Conservation (phyloP, 2,888 invertebrate species). For the Noctua janthe region DNA sequence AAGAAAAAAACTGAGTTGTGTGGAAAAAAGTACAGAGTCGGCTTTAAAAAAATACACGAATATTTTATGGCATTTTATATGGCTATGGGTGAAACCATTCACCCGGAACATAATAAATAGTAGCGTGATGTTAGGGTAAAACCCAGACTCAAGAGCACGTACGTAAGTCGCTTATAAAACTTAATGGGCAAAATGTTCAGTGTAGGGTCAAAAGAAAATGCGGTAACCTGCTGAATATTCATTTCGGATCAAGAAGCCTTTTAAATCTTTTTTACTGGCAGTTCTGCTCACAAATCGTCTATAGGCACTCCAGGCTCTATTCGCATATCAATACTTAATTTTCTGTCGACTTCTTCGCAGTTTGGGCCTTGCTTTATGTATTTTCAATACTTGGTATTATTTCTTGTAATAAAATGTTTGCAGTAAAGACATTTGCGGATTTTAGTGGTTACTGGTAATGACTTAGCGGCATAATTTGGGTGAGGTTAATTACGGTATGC, state of each 20-base stretch:
- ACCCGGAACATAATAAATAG: neutral
- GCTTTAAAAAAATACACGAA: constrained; percentile 2
- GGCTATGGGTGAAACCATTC: constrained; percentile 5
- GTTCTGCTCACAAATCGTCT: constrained; percentile 18
- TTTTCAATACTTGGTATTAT: neutral
- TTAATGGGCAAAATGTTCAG: constrained; percentile 2
- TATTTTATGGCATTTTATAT: constrained; percentile 15
- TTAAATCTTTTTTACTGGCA: constrained; percentile 21
- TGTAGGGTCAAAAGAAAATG: neutral
- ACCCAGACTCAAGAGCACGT: constrained; percentile 9
- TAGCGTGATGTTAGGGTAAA: neutral
- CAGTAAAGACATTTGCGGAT: neutral
- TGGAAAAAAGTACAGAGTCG: neutral
- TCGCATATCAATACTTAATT: constrained; percentile 23
- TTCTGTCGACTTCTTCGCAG: neutral
- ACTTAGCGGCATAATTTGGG: neutral
- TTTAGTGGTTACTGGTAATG: neutral
- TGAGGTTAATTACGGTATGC: neutral
- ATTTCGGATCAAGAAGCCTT: neutral
- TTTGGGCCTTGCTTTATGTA: neutral
- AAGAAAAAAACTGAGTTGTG: neutral
- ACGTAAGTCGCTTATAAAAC: neutral
- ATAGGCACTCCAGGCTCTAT: neutral
- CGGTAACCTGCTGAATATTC: constrained; percentile 11
- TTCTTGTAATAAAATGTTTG: neutral